phyloP scores from a whole-genome alignment of 2,113 vertebrate genomes.

The Hippotragus niger region DNA sequence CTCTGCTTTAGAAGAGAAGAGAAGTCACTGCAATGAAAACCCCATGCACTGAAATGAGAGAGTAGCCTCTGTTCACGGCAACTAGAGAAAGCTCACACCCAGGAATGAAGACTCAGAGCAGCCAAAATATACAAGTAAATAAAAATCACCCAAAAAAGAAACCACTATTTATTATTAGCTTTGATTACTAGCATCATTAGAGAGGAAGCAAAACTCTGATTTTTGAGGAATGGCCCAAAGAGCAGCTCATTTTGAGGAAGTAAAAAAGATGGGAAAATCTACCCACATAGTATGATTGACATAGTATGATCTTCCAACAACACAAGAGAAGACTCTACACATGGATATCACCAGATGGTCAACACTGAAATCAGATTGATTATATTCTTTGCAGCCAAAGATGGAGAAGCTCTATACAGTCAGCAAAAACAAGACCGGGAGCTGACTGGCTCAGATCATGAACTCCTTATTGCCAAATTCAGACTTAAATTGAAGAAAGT shows the following conservation, averaged over 20 bases:
- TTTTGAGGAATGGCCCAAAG: not conserved
- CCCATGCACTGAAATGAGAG: not conserved
- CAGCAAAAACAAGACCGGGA: no score
- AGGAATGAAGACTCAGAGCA: not conserved
- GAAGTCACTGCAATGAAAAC: not conserved
- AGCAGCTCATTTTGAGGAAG: not conserved
- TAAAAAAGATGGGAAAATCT: not conserved
- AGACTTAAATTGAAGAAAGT: no score
- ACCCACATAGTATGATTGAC: not conserved
- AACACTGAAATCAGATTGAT: no score
- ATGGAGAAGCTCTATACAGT: no score
- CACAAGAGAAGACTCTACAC: no score
- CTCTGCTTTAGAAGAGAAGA: not conserved
- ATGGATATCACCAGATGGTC: no score
- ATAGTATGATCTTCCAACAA: no score
- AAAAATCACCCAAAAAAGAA: not conserved
- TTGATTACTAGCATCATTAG: not conserved
- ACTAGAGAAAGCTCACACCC: accelerated
- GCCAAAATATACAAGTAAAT: not conserved
- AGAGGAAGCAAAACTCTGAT: not conserved
- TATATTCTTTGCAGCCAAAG: no score
- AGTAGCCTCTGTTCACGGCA: not conserved
- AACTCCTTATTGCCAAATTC: no score
- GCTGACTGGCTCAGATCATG: no score
- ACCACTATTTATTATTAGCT: not conserved